Evolutionary conservation across 2,797 vertebrate species (phyloP).

Genomic region (Coendou prehensilis): DNA sequence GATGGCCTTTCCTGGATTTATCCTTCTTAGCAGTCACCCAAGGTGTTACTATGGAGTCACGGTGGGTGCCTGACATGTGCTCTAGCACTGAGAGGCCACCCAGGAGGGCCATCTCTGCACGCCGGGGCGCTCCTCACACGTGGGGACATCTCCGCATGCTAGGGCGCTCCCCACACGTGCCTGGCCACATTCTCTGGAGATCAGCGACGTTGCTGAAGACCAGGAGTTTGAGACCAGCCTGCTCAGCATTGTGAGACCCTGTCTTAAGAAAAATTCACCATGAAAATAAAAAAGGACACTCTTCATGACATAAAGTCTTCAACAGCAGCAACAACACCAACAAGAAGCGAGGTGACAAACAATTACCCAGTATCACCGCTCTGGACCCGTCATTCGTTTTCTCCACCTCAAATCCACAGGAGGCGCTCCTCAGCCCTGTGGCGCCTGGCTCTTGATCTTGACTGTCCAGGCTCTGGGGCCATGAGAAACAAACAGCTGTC

Average conservation of each 20-base stretch:
- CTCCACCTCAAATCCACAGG: too few species aligned
- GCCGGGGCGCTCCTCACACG: too few species aligned
- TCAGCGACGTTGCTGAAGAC: neutral
- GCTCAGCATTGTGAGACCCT: neutral
- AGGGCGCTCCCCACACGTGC: too few species aligned
- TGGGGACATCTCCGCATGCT: too few species aligned
- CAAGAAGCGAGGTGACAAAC: neutral
- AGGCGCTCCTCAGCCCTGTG: too few species aligned
- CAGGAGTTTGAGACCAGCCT: neutral
- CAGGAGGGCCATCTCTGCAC: fast-evolving
- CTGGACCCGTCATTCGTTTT: too few species aligned
- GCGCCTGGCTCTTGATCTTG: too few species aligned
- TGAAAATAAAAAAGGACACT: neutral
- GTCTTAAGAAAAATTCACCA: neutral
- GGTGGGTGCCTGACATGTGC: fast-evolving
- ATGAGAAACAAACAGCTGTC: too few species aligned
- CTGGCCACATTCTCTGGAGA: neutral
- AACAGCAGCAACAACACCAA: neutral
- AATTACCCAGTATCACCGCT: too few species aligned
- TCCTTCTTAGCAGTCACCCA: neutral
- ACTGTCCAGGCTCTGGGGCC: too few species aligned
- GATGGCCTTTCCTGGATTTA: fast-evolving
- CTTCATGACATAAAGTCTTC: neutral
- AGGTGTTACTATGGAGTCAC: fast-evolving
- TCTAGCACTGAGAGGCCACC: fast-evolving